A percentile compares a stretch with the other conserved stretches of the same genome.
These are phyloP conservation scores for Anas platyrhynchos DNA, from an alignment of 2,113 vertebrate genomes.

Conservation along the genomic window DNA sequence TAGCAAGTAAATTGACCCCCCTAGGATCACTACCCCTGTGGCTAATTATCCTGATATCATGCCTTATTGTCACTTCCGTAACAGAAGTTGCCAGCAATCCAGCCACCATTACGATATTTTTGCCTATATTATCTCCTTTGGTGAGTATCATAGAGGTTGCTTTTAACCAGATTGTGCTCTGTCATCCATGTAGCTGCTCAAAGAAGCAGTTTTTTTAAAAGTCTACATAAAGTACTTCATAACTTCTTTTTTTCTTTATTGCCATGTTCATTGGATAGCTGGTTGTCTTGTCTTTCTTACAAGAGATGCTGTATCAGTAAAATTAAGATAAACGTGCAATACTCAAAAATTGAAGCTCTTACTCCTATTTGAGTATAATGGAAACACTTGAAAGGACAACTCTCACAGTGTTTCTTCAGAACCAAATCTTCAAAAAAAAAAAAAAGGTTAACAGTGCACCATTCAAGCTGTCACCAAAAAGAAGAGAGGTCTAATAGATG, in stretches of 20 bases:
- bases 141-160: slow-evolving; percentile 72
- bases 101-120: slow-evolving; percentile 90
- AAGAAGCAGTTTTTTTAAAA: neutral
- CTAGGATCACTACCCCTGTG: slow-evolving; percentile 85
- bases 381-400: neutral
- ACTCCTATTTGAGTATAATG: neutral
- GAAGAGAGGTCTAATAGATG: neutral
- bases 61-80: slow-evolving; percentile 88
- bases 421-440: neutral
- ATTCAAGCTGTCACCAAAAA: neutral
- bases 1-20: slow-evolving; percentile 86
- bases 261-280: neutral
- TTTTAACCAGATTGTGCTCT: neutral
- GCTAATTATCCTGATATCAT: slow-evolving; percentile 82
- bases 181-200: neutral
- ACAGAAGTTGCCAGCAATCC: slow-evolving; percentile 95
- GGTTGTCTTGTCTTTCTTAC: neutral
- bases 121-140: slow-evolving; percentile 90
- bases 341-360: neutral
- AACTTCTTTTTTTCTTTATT: neutral
- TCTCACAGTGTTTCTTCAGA: neutral
- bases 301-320: neutral
- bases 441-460: neutral
- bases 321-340: neutral
- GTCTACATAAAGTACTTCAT: neutral